phyloP scores from a whole-genome alignment of 2,797 vertebrate genomes.

The Remorina albescens region DNA sequence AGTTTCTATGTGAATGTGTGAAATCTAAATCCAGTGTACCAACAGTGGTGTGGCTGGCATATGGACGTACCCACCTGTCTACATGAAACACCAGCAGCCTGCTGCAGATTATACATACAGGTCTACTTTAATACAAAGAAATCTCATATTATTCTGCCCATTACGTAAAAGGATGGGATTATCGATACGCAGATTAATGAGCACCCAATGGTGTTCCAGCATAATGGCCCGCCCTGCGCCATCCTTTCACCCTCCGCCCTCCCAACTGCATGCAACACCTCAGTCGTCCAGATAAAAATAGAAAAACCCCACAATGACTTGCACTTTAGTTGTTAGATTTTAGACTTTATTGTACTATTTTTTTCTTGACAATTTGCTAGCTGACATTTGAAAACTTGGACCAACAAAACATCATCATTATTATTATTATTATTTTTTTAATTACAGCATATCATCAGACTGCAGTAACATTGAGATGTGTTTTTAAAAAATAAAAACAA shows the following conservation, averaged over 20 bases:
- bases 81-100: slow-evolving; percentile 17
- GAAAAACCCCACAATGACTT: slow-evolving; percentile 44
- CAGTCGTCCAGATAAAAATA: slow-evolving; percentile 44
- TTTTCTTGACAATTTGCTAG: slow-evolving; percentile 80
- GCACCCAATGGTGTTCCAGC: slow-evolving; percentile 51
- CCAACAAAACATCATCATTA: slow-evolving; percentile 77
- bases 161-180: slow-evolving; percentile 80
- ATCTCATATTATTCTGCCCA: slow-evolving; percentile 60
- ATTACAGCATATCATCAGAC: slow-evolving; percentile 77
- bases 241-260: not conserved
- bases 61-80: not conserved
- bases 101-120: slow-evolving; percentile 53
- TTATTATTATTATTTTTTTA: slow-evolving; percentile 58
- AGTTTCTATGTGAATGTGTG: not conserved
- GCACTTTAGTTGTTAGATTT: slow-evolving; percentile 79
- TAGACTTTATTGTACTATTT: slow-evolving; percentile 83
- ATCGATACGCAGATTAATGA: slow-evolving; percentile 76
- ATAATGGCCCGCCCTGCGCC: not conserved
- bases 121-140: slow-evolving; percentile 70
- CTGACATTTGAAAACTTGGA: slow-evolving; percentile 81
- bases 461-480: slow-evolving; percentile 74
- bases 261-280: slow-evolving; percentile 7
- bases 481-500: slow-evolving; percentile 64
- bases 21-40: not conserved
- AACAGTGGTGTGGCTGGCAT: not conserved